phyloP scores from a whole-genome alignment of 2,888 invertebrate species.

The Calameuta pallipes region DNA sequence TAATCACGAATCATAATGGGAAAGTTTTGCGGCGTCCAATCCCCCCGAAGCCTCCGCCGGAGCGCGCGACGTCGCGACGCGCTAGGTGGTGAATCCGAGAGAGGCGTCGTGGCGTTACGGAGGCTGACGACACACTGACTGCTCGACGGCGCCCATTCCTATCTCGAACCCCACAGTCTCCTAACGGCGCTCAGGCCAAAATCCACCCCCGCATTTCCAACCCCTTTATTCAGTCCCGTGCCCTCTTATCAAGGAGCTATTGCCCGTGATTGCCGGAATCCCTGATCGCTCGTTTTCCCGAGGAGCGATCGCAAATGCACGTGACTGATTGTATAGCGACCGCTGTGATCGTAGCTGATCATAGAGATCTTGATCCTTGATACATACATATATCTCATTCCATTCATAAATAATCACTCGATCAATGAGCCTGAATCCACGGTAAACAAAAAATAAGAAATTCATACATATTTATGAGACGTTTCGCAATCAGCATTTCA shows the following conservation, averaged over 20 bases:
- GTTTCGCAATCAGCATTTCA: too few relatives aligned
- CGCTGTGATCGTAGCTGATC: too few relatives aligned
- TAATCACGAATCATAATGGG: too few relatives aligned
- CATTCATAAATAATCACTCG: too few relatives aligned
- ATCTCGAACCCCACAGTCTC: neutral
- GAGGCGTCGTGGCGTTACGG: conserved; percentile 58
- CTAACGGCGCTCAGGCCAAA: conserved; percentile 27
- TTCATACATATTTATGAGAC: too few relatives aligned
- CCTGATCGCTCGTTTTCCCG: neutral
- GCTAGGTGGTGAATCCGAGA: conserved; percentile 12
- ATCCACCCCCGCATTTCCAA: conserved; percentile 23
- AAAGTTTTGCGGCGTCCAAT: too few relatives aligned
- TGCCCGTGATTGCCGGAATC: conserved; percentile 2
- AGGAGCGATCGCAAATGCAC: too few relatives aligned
- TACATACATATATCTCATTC: too few relatives aligned
- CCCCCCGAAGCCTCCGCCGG: conserved; percentile 4
- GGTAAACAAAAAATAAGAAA: too few relatives aligned
- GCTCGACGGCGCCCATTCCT: conserved; percentile 33
- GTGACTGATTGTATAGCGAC: too few relatives aligned
- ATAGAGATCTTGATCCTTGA: too few relatives aligned
- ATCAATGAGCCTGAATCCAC: too few relatives aligned
- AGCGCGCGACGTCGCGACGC: conserved; percentile 21
- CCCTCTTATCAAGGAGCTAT: conserved; percentile 3
- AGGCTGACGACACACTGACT: conserved; percentile 64
- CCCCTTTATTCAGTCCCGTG: conserved; percentile 1